Evolutionary conservation across 2,113 vertebrate genomes (phyloP).

Genomic region (Cyphomyrus plagiostoma): DNA sequence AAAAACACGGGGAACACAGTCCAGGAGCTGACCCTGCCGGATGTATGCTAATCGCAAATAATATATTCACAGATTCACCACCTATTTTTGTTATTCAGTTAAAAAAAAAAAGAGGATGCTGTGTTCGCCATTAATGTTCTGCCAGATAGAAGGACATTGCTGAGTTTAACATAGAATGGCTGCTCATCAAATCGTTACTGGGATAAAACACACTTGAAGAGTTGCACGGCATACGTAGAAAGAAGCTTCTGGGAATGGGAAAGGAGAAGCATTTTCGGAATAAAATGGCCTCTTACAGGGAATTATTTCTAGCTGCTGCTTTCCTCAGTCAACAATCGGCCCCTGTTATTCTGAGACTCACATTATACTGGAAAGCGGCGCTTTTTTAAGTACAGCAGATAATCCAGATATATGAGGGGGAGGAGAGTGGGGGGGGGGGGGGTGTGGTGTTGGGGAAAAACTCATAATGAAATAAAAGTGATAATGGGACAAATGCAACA

Average conservation of each 20-base stretch:
- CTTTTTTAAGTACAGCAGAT: not conserved
- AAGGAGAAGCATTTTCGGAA: not conserved
- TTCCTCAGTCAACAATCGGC: not conserved
- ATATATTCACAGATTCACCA: not conserved
- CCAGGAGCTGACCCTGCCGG: not conserved
- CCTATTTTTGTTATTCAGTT: not conserved
- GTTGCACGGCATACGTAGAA: not conserved
- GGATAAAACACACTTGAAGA: not conserved
- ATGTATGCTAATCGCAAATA: not conserved
- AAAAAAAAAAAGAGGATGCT: not conserved
- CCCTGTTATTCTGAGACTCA: not conserved
- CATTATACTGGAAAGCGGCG: not conserved
- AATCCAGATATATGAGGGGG: not conserved
- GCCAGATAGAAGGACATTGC: not conserved
- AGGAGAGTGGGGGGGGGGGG: not conserved
- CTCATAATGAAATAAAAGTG: no score
- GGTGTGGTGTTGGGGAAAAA: no score
- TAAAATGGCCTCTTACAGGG: not conserved
- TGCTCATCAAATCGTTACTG: not conserved
- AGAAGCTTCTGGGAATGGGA: not conserved
- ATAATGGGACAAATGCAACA: no score
- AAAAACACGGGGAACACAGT: not conserved
- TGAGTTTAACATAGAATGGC: not conserved
- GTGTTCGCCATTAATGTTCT: not conserved
- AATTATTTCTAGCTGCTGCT: not conserved